phyloP scores from a whole-genome alignment of 2,797 vertebrate genomes.

The Enteromius trimaculatus region DNA sequence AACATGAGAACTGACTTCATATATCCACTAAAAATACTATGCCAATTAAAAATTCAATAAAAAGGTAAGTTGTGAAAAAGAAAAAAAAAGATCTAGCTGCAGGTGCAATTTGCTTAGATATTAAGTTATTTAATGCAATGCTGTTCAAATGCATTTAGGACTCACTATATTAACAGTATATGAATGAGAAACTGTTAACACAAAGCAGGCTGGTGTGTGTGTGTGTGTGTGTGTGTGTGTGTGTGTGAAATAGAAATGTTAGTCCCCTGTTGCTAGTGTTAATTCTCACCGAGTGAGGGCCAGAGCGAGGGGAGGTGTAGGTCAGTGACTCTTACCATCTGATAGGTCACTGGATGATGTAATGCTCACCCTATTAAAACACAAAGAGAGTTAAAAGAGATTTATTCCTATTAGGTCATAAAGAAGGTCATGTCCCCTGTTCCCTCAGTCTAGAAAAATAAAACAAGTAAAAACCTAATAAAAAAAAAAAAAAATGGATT shows the following conservation, averaged over 20 bases:
- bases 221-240: constrained; percentile 5
- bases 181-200: background rate
- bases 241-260: constrained; percentile 15
- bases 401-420: constrained; percentile 28
- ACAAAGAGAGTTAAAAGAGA: constrained; percentile 22
- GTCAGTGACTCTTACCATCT: constrained; percentile 34
- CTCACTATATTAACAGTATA: constrained; percentile 3
- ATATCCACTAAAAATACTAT: background rate
- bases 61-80: background rate
- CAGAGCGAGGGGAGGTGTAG: constrained; percentile 22
- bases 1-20: background rate
- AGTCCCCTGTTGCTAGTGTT: constrained; percentile 36
- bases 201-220: constrained; percentile 7
- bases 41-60: background rate
- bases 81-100: background rate
- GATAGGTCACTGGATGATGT: constrained; percentile 45
- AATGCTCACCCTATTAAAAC: constrained; percentile 31
- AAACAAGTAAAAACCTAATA: background rate
- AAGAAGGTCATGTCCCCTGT: constrained; percentile 27
- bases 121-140: background rate
- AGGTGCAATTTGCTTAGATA: background rate
- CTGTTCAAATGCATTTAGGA: background rate
- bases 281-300: constrained; percentile 42
- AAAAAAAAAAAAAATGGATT: background rate
- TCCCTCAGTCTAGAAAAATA: constrained; percentile 13